phyloP scores from a whole-genome alignment of 1,140 invertebrate species.

The Heliconius hewitsoni region DNA sequence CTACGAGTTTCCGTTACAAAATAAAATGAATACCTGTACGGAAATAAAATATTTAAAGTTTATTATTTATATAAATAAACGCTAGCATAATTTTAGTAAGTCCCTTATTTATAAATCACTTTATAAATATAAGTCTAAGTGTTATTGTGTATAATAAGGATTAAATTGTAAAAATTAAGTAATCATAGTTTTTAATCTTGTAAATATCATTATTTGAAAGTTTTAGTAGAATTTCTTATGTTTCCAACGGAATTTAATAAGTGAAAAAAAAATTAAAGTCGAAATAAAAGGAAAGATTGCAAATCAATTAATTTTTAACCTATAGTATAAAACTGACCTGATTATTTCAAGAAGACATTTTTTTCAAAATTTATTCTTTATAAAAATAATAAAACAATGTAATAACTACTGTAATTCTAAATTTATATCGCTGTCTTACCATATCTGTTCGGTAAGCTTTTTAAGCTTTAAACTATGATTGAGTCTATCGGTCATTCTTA shows the following conservation, averaged over 20 bases:
- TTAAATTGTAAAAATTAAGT: too few species aligned
- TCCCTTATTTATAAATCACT: too few species aligned
- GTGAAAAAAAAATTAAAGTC: too few species aligned
- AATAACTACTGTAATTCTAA: neutral
- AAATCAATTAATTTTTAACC: neutral
- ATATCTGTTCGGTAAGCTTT: too few species aligned
- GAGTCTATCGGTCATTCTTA: neutral
- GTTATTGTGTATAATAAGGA: too few species aligned
- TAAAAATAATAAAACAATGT: neutral
- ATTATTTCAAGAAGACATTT: neutral
- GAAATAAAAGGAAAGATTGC: too few species aligned
- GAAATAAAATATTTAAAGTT: neutral
- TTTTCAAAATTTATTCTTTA: neutral
- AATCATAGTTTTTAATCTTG: too few species aligned
- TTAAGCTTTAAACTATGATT: too few species aligned
- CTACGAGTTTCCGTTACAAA: conserved; percentile 44
- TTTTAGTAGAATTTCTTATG: too few species aligned
- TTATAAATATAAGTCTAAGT: too few species aligned
- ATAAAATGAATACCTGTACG: conserved; percentile 37
- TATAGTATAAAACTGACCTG: neutral
- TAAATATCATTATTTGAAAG: too few species aligned
- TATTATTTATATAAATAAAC: neutral
- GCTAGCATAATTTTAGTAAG: neutral
- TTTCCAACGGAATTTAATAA: too few species aligned
- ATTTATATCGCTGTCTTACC: neutral